Evolutionary conservation across 2,888 invertebrate species (phyloP).

Genomic region (Sarcophaga rosellei): DNA sequence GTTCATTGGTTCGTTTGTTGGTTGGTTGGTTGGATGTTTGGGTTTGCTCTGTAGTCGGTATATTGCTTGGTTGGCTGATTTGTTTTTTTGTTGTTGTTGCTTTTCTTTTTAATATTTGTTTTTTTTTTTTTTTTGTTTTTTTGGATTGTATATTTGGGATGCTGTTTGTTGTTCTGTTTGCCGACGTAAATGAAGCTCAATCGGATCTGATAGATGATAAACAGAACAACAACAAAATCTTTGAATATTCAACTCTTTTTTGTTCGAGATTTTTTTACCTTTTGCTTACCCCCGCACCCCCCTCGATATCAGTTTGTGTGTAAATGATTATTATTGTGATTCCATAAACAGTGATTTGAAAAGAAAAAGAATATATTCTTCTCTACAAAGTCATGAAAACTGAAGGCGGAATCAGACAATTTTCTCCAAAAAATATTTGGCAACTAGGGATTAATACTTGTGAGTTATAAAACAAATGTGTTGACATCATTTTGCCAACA

Average conservation of each 20-base stretch:
- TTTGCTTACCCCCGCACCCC: too few species aligned
- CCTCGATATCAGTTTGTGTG: neutral
- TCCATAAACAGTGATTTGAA: conserved; percentile 30
- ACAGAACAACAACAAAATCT: conserved; percentile 64
- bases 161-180: conserved; percentile 61
- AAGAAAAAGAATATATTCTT: neutral
- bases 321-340: conserved; percentile 10
- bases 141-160: conserved; percentile 37
- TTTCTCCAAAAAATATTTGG: neutral
- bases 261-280: neutral
- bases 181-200: conserved; percentile 67
- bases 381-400: neutral
- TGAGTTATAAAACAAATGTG: too few species aligned
- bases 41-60: neutral
- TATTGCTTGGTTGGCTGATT: conserved; percentile 13
- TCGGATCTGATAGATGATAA: conserved; percentile 68
- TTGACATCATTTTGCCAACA: too few species aligned
- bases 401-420: neutral
- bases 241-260: conserved; percentile 59
- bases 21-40: conserved; percentile 64
- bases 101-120: conserved; percentile 39
- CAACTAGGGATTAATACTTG: too few species aligned
- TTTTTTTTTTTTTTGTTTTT: conserved; percentile 1
- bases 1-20: conserved; percentile 70
- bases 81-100: conserved; percentile 30